Evolutionary conservation across 2,113 vertebrate species (phyloP).

Genomic region (Saguinus imperator): DNA sequence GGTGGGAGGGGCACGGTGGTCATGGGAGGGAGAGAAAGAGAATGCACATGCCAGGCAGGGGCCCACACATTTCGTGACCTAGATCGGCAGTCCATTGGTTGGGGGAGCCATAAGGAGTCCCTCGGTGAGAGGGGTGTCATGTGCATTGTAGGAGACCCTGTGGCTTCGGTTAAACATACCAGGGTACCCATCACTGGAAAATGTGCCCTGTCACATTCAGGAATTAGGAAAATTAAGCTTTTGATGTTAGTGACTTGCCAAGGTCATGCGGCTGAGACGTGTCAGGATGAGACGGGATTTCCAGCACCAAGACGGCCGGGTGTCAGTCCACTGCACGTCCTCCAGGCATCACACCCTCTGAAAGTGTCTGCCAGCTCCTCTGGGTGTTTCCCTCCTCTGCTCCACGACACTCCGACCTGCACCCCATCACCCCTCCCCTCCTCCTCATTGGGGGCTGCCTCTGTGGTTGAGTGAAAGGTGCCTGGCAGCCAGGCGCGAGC

Average conservation of each 20-base stretch:
- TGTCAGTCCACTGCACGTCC: too few species aligned
- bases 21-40: not conserved
- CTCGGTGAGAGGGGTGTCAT: not conserved
- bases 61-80: not conserved
- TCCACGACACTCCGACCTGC: not conserved
- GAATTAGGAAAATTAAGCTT: not conserved
- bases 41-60: not conserved
- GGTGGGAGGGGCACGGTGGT: too few species aligned
- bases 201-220: not conserved
- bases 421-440: too few species aligned
- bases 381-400: not conserved
- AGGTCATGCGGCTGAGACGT: not conserved
- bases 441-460: not conserved
- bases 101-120: too few species aligned
- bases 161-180: too few species aligned
- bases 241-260: not conserved
- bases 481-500: not conserved
- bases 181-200: not conserved
- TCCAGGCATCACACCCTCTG: too few species aligned
- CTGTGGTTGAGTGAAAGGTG: not conserved
- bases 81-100: not conserved
- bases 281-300: not conserved
- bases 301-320: accelerated
- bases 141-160: not conserved
- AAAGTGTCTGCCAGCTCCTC: not conserved